Conservation (phyloP, 2,797 vertebrate species). For the Clarias platycephalus region DNA sequence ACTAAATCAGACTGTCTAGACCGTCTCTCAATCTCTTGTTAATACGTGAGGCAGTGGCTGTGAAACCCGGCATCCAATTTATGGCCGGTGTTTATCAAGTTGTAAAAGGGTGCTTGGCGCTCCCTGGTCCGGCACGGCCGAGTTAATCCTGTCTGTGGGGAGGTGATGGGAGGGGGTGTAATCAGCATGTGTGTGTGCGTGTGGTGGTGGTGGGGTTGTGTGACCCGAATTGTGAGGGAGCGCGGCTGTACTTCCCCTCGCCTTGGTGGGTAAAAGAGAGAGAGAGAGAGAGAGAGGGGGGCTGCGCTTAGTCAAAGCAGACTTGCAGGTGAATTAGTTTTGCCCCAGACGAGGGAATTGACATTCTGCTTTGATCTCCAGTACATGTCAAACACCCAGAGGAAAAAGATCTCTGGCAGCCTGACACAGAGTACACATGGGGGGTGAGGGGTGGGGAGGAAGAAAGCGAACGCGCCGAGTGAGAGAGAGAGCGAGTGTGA, state of each 20-base stretch:
- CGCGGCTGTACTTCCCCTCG: slow-evolving; percentile 35
- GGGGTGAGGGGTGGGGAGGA: background rate
- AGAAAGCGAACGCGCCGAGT: background rate
- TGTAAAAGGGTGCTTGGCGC: slow-evolving; percentile 55
- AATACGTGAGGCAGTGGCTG: slow-evolving; percentile 48
- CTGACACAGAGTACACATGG: slow-evolving; percentile 19
- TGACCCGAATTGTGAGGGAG: slow-evolving; percentile 17
- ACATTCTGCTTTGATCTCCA: slow-evolving; percentile 53
- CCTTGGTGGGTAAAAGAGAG: background rate
- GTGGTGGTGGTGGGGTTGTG: slow-evolving; percentile 13
- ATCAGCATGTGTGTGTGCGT: slow-evolving; percentile 16
- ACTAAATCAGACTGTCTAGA: slow-evolving; percentile 27
- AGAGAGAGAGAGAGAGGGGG: slow-evolving; percentile 6
- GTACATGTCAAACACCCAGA: slow-evolving; percentile 53
- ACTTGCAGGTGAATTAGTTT: slow-evolving; percentile 55
- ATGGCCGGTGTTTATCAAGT: slow-evolving; percentile 55
- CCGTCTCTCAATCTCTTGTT: slow-evolving; percentile 43
- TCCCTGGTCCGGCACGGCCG: slow-evolving; percentile 43
- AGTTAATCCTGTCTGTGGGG: slow-evolving; percentile 48
- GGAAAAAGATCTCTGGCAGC: slow-evolving; percentile 40
- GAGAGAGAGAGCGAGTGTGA: slow-evolving; percentile 16
- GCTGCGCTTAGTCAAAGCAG: slow-evolving; percentile 32
- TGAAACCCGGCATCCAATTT: slow-evolving; percentile 54
- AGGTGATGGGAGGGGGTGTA: background rate
- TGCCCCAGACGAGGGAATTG: slow-evolving; percentile 40